Conservation (phyloP, 2,797 vertebrate species). For the Limosa lapponica region DNA sequence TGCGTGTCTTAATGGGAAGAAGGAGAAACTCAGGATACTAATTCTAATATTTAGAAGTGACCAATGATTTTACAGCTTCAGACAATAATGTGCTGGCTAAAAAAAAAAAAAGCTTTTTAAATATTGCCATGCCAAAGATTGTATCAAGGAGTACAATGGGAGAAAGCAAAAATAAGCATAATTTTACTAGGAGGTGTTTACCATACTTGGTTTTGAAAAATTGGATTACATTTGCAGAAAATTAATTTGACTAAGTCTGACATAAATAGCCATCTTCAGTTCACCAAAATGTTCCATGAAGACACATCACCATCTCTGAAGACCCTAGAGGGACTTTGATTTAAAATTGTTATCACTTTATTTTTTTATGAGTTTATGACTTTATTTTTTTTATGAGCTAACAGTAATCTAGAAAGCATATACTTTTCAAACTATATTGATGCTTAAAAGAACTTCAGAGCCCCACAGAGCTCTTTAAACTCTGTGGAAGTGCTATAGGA, state of each 20-base stretch:
- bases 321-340: not conserved
- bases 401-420: not conserved
- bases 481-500: not conserved
- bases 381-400: not conserved
- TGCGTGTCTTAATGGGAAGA: not conserved
- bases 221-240: not conserved
- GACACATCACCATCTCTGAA: not conserved
- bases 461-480: not conserved
- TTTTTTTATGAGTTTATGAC: accelerated
- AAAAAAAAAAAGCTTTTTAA: not conserved
- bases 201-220: not conserved
- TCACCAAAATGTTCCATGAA: not conserved
- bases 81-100: not conserved
- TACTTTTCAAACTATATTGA: not conserved
- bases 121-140: not conserved
- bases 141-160: not conserved
- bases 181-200: not conserved
- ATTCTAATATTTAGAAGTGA: not conserved
- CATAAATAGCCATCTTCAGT: not conserved
- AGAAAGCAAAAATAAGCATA: not conserved
- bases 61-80: not conserved
- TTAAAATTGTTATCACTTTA: not conserved
- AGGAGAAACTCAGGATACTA: not conserved
- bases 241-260: not conserved
- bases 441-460: not conserved